Evolutionary conservation across 2,888 invertebrate species (phyloP), one percentile per base, ranked within the genome.

Genomic region (Tachystola acroxantha): DNA sequence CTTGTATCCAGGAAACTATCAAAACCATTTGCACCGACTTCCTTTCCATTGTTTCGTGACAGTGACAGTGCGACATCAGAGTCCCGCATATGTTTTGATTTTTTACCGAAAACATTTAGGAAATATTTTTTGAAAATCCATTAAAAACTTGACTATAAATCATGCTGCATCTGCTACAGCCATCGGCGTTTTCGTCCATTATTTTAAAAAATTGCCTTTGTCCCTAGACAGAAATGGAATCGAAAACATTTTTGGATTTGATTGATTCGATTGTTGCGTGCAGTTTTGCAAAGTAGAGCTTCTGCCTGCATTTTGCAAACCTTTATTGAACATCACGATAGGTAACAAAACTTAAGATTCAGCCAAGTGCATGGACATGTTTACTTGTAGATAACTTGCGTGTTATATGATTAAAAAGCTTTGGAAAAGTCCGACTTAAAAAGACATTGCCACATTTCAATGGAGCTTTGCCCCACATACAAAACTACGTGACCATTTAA

Each of bases 141-240:
- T 82, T 85, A 81, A 79, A 76, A 77, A 72, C 62, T 52, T 52
- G 48, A 58, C 63, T 64, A 80, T 86, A 78, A 82, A 84, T 86
- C 84, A 84, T 73, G 52, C 51, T 53, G 57, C 84, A 85, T 80
- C 80, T 84, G 84, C 70, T 60, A 44, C 40, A 37, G 54, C 57
- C 45, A 62, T 61, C 53, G 57, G 64, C 52, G 56, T 34, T 45
- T 42, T 61, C 60, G 53, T 49, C 57, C 58, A 56, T 64, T 64
- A 54, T 59, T 65, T 55, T 50, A 59, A 69, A 61, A 59, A 51
- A 57, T 49, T 35, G 48, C 55, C 53, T 63, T 64, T 62, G 57
- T 69, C 53, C n/a, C 57, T 53, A 53, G 44, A 46, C 48, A 48
- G 12, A 46, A 51, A 49, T 48, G 40, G 45, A 52, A 66, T 59